A percentile compares a stretch with the other conserved stretches of the same genome.
Evolutionary conservation across 2,797 vertebrate species (phyloP).

Genomic region (Sebastes oblongus): DNA sequence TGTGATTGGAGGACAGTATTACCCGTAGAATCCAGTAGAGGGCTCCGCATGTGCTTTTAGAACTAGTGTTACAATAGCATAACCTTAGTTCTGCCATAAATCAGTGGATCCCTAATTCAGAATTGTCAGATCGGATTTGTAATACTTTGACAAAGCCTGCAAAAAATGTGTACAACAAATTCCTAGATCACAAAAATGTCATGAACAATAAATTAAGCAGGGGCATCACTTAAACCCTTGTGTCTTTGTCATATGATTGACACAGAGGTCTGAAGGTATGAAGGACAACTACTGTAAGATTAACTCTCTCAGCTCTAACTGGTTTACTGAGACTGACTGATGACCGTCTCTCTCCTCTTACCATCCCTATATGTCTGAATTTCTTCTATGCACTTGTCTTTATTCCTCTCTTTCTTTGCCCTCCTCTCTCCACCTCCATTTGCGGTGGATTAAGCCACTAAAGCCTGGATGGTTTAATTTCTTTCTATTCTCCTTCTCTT

Average conservation of each 20-base stretch:
- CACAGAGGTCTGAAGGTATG: neutral
- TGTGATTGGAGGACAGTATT: too few relatives aligned
- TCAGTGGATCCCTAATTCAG: neutral
- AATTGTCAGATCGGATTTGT: neutral
- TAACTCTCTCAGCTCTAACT: neutral
- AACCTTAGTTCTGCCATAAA: neutral
- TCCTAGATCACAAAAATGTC: neutral
- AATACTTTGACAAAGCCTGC: neutral
- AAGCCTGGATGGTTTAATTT: conserved; percentile 39
- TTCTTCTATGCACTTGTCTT: neutral
- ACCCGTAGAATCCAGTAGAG: too few relatives aligned
- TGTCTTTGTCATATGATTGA: neutral
- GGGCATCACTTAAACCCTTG: neutral
- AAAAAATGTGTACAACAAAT: neutral
- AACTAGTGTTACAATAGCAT: too few relatives aligned
- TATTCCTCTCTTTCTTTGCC: neutral
- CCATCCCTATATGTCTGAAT: neutral
- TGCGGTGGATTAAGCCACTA: conserved; percentile 50
- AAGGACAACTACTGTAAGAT: neutral
- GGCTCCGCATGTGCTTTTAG: too few relatives aligned
- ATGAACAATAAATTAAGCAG: neutral
- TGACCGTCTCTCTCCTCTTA: neutral
- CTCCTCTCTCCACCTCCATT: neutral
- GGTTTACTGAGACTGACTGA: conserved; percentile 12
- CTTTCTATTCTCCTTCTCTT: conserved; percentile 27